phyloP scores from a whole-genome alignment of 1,140 invertebrate genomes.

The Melitaea cinxia region DNA sequence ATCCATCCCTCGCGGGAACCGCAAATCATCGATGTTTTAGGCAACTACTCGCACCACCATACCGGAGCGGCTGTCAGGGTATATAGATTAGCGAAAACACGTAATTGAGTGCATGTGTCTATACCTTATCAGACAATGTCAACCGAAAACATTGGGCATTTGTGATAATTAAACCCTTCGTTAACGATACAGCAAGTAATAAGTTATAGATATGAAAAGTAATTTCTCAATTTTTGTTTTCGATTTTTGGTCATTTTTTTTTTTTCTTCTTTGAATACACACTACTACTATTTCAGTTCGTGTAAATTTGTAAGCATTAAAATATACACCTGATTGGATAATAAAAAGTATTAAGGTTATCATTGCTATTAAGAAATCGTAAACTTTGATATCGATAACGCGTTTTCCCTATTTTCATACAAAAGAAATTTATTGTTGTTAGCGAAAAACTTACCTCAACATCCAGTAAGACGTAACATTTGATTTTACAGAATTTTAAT shows the following conservation, averaged over 20 bases:
- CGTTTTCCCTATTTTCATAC: constrained; percentile 26
- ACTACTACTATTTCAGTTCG: too few relatives aligned
- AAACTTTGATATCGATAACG: constrained; percentile 34
- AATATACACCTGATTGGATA: constrained; percentile 24
- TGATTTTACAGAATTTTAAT: background rate
- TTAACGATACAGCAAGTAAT: too few relatives aligned
- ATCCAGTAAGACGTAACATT: background rate
- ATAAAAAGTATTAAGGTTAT: constrained; percentile 43
- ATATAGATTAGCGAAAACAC: too few relatives aligned
- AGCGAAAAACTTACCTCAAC: background rate
- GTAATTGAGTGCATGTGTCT: background rate
- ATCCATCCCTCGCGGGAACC: too few relatives aligned
- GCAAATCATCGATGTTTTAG: too few relatives aligned
- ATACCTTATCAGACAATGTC: background rate
- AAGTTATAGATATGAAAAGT: too few relatives aligned
- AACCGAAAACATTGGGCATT: background rate
- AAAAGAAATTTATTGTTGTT: background rate
- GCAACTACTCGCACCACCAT: too few relatives aligned
- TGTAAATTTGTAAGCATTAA: too few relatives aligned
- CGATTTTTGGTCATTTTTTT: too few relatives aligned
- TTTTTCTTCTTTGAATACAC: too few relatives aligned
- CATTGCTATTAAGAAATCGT: constrained; percentile 38
- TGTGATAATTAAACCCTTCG: background rate
- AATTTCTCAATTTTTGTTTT: too few relatives aligned
- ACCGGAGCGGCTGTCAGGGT: too few relatives aligned